Base-by-base conservation (phyloP, 2,113 vertebrate genomes). In the Gallinago undulata region DNA sequence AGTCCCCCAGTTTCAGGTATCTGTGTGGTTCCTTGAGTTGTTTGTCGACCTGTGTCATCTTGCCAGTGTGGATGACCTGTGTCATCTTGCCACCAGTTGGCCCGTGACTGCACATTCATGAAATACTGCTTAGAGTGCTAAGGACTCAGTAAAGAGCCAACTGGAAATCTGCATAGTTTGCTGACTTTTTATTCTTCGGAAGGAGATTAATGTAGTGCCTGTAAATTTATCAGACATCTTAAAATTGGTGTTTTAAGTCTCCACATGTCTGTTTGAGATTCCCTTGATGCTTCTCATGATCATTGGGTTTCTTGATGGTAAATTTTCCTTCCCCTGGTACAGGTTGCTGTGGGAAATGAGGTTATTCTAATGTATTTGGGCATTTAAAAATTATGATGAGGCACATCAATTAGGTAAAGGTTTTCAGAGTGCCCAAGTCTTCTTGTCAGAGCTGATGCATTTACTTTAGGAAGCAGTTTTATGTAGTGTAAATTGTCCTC, bases 1-100 rank as follows among this genome's bases (percentile, higher is more conserved):
- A 70, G 28, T 5, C 4, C 31, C 30, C 45, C 35, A 2, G n/a
- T 16, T 43, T 31, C 0, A 11, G 30, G 47, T 11, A 1, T 19
- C 68, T 21, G 10, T 55, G 90, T 5, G 5, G 27, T 27, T 66
- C 60, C 76, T 50, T 4, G 10, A 66, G 39, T 31, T 75, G 56
- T 45, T 17, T 33, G 70, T 45, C 48, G 48, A 27, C 27, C 55
- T 70, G 30, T 8, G 6, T 19, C 25, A 4, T 43, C 70, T 68
- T 47, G 35, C 12, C 7, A 5, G 37, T 47, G 37, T 10, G 39
- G 51, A n/a, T n/a, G 48, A 27, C 27, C 55, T 70, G 30, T 8
- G 6, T 19, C 25, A 4, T 43, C 70, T 68, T 47, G 35, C 12
- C 7, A 5, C 62, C 24, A 13, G 9, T 53, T 57, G 69, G 19